Evolutionary conservation across 1,140 invertebrate genomes (phyloP).

Genomic region (Drosophila serrata): DNA sequence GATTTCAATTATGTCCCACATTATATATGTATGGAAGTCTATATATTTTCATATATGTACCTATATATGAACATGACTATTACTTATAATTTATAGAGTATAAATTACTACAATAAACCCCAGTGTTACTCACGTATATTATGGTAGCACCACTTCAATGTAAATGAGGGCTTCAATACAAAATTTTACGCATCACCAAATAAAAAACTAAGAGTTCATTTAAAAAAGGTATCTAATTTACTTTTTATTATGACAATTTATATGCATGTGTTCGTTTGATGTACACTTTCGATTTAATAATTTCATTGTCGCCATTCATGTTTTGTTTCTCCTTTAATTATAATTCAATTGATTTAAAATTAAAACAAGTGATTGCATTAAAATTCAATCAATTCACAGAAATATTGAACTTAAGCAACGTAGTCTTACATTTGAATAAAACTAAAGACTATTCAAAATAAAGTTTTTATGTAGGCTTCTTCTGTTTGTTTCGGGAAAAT

Average conservation of each 20-base stretch:
- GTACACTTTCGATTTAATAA: conserved; percentile 59
- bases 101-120: no score
- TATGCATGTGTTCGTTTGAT: conserved; percentile 68
- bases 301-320: conserved; percentile 52
- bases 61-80: no score
- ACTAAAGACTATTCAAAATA: conserved; percentile 72
- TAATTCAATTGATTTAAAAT: conserved; percentile 61
- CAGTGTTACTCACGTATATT: no score
- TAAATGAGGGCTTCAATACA: no score
- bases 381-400: conserved; percentile 70
- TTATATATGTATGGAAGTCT: no score
- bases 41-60: no score
- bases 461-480: conserved; percentile 39
- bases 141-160: no score
- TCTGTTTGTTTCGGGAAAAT: conserved; percentile 17
- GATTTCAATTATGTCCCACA: no score
- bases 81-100: no score
- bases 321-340: conserved; percentile 36
- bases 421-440: conserved; percentile 75
- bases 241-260: conserved; percentile 75
- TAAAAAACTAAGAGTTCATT: conserved; percentile 33
- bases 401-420: conserved; percentile 80
- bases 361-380: conserved; percentile 66
- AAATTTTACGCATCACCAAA: background rate
- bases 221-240: conserved; percentile 80